Percentiles rank a stretch among this genome's conserved stretches.
Evolutionary conservation across 1,140 invertebrate genomes (phyloP).

Genomic region (Metopolophium dirhodum): DNA sequence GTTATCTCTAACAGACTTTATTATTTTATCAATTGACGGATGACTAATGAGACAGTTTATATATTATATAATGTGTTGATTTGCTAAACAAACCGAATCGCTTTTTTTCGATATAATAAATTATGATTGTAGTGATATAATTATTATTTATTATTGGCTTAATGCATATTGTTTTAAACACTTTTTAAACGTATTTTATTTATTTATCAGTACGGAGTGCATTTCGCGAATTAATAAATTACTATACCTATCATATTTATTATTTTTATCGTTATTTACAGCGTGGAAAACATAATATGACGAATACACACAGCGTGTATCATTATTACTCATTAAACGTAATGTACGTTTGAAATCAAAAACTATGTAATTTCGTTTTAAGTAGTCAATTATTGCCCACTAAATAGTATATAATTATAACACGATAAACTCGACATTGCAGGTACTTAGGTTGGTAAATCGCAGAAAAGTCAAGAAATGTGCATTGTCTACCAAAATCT

Average conservation of each 20-base stretch:
- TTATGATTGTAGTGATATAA: background rate
- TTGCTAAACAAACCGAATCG: background rate
- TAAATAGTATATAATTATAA: background rate
- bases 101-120: background rate
- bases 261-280: background rate
- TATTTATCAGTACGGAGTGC: background rate
- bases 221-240: background rate
- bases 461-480: background rate
- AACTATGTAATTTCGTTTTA: background rate
- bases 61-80: background rate
- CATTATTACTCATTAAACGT: conserved; percentile 1
- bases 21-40: background rate
- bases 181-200: background rate
- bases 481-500: background rate
- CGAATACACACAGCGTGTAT: background rate
- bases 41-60: background rate
- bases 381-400: background rate
- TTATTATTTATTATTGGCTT: background rate
- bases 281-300: background rate
- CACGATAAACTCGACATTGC: background rate
- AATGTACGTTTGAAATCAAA: background rate
- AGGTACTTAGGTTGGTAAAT: background rate
- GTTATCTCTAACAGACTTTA: background rate
- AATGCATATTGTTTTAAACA: background rate
- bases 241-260: background rate